Conservation (phyloP, 2,888 invertebrate species). For the Cyclophora punctaria region DNA sequence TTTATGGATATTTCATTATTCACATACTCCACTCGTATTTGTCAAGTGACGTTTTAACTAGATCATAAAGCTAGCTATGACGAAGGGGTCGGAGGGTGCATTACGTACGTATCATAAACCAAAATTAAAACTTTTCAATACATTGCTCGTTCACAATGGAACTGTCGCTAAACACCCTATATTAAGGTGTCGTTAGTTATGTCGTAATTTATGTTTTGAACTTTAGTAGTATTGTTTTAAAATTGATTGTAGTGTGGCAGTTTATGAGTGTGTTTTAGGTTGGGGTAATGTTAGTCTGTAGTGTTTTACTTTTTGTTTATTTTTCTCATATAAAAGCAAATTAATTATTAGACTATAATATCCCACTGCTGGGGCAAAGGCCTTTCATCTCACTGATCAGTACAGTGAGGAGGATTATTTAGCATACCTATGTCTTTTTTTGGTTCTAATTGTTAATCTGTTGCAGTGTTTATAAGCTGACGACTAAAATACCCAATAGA, state of each 20-base stretch:
- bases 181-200: conserved; percentile 72
- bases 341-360: no score
- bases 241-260: conserved; percentile 59
- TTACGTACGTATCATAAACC: conserved; percentile 62
- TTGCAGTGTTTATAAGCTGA: no score
- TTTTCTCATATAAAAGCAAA: no score
- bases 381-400: no score
- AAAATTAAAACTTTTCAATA: conserved; percentile 73
- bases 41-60: conserved; percentile 1
- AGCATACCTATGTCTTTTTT: no score
- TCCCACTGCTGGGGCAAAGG: no score
- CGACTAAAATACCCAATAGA: no score
- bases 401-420: no score
- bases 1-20: neutral
- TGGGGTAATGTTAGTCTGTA: conserved; percentile 47
- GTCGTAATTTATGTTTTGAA: conserved; percentile 11
- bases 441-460: no score
- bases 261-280: conserved; percentile 55
- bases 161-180: conserved; percentile 65
- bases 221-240: conserved; percentile 47
- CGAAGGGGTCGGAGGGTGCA: conserved; percentile 27
- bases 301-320: conserved; percentile 45
- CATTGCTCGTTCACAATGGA: conserved; percentile 66
- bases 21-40: conserved; percentile 2
- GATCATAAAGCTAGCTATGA: no score